Base-by-base conservation (phyloP, 2,888 invertebrate species). In the Prosopocoilus inquinatus region DNA sequence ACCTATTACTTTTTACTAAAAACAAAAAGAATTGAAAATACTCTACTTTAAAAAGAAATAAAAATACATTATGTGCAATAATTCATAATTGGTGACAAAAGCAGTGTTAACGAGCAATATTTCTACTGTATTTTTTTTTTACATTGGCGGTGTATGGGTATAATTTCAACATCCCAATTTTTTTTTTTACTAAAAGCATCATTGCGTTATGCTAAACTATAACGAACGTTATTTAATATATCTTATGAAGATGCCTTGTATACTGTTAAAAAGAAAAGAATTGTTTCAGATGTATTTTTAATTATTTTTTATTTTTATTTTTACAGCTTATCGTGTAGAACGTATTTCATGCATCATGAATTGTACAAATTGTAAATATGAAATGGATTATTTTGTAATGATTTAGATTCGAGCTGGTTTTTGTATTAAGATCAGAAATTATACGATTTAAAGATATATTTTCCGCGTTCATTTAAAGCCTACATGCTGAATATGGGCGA, bases 351-450 rank as follows among this genome's bases (percentile, higher is more conserved):
- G 60, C 62, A 59, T 60, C 59, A 60, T 60, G 61, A 64, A 54
- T 56, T 64, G 64, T 64, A 64, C 64, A 64, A 64, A 64, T 60
- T 64, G 64, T 64, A 64, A 59, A 63, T 63, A 63, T 60, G 47
- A 51, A 47, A 54, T 60, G 55, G 55, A 55, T 53, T 55, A 55
- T 60, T 60, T 60, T 60, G 52, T 58, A 60, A 50, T 50, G 32
- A 50, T 47, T 58, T 41, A 52, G 47, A 41, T 13, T 41, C 13
- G 13, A 16, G 41, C 41, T 13, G 15, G 9, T 41, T 41, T 36
- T 36, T 36, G 20, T 28, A 28, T 41, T 41, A 15, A 41, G 41
- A 15, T 41, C 12, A 9, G 13, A 9, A 16, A 9, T 9, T 13
- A 15, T 9, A 16, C 13, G 16, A 9, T 41, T 11, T 2, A 41